These are phyloP conservation scores for Petrocephalus schoutedeni DNA, from an alignment of 2,797 vertebrate genomes.

Conservation along the genomic window DNA sequence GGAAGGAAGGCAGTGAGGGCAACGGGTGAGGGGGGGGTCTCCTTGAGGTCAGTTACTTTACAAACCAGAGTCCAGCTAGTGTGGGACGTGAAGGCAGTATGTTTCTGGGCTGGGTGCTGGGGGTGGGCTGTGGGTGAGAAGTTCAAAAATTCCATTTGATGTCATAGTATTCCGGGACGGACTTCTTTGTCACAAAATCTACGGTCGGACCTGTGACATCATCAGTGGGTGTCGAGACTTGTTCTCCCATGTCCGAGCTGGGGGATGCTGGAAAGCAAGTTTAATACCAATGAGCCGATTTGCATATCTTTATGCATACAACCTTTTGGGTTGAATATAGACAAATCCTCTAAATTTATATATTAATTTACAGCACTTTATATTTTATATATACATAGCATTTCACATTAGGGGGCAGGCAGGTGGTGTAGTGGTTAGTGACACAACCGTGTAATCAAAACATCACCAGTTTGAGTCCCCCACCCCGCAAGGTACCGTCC, in stretches of 20 bases:
- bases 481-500: no score
- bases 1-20: background rate
- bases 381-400: background rate
- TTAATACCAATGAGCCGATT: background rate
- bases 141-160: constrained; percentile 27
- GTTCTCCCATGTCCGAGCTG: background rate
- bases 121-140: background rate
- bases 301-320: background rate
- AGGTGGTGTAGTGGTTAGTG: no score
- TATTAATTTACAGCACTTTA: background rate
- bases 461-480: no score
- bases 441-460: no score
- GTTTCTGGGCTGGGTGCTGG: background rate
- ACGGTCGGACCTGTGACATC: background rate
- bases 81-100: background rate
- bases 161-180: constrained; percentile 15
- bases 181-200: background rate
- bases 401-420: no score
- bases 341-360: background rate
- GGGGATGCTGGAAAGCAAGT: background rate
- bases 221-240: background rate
- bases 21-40: background rate
- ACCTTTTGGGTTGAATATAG: background rate
- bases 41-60: background rate
- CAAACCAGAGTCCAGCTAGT: background rate